Evolutionary conservation across 1,140 invertebrate species (phyloP).

Genomic region (Acromyrmex echinatior): DNA sequence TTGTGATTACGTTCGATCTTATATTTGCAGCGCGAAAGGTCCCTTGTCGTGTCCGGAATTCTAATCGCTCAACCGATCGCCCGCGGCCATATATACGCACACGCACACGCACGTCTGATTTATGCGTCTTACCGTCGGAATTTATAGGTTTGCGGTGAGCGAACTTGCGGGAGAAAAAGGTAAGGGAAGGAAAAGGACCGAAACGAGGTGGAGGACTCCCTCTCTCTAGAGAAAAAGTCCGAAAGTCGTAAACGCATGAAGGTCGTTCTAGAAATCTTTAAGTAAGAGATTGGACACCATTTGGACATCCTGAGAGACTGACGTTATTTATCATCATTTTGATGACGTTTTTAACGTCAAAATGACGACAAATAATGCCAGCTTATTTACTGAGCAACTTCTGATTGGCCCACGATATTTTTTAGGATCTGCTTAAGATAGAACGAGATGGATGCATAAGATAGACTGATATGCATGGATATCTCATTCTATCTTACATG

Average conservation of each 20-base stretch:
- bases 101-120: conserved; percentile 73
- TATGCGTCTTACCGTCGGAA: conserved; percentile 72
- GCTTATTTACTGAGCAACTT: no score
- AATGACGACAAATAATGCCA: no score
- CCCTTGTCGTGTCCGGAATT: conserved; percentile 63
- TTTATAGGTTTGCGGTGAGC: conserved; percentile 69
- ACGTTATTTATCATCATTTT: no score
- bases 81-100: conserved; percentile 41
- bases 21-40: conserved; percentile 58
- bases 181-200: background rate
- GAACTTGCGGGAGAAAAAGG: conserved; percentile 52
- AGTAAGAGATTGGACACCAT: no score
- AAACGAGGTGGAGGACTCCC: background rate
- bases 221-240: conserved; percentile 62
- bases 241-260: conserved; percentile 61
- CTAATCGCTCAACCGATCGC: conserved; percentile 67
- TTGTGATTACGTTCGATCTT: conserved; percentile 61
- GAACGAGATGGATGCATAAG: no score
- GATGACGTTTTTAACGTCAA: no score
- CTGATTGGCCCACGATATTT: no score
- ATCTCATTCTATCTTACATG: no score
- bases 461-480: no score
- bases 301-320: no score
- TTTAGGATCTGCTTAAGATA: no score
- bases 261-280: conserved; percentile 1